Evolutionary conservation across 2,113 vertebrate genomes (phyloP).

Genomic region (Penelope pileata): DNA sequence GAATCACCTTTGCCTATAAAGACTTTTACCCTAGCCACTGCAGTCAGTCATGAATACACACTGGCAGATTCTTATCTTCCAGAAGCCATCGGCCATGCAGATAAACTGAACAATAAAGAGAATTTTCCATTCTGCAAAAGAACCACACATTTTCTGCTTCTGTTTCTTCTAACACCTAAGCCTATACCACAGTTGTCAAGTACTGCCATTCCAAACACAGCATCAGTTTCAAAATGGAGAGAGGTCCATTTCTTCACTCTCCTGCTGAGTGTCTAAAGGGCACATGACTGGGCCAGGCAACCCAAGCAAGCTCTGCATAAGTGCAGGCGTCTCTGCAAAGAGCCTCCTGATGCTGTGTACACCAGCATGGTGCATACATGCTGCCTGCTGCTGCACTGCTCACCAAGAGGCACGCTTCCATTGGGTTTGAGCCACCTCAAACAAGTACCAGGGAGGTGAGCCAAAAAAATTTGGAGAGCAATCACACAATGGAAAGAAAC

Average conservation of each 20-base stretch:
- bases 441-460: not conserved
- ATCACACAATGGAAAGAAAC: not conserved
- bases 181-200: not conserved
- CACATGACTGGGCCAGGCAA: not conserved
- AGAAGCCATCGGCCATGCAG: not conserved
- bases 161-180: not conserved
- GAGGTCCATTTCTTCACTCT: rapidly evolving
- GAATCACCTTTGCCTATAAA: too few species aligned
- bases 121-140: not conserved
- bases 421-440: not conserved
- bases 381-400: not conserved
- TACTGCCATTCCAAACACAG: rapidly evolving
- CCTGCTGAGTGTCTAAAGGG: not conserved
- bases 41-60: not conserved
- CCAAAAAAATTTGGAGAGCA: not conserved
- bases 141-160: not conserved
- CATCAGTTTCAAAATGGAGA: not conserved
- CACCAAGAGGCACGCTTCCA: not conserved
- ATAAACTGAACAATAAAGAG: not conserved
- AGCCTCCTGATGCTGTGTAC: not conserved
- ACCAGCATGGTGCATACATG: rapidly evolving
- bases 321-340: not conserved
- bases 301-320: not conserved
- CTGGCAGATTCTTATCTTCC: not conserved
- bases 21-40: not conserved